Evolutionary conservation across 2,797 vertebrate genomes (phyloP).

Genomic region (Lutjanus campechanus): DNA sequence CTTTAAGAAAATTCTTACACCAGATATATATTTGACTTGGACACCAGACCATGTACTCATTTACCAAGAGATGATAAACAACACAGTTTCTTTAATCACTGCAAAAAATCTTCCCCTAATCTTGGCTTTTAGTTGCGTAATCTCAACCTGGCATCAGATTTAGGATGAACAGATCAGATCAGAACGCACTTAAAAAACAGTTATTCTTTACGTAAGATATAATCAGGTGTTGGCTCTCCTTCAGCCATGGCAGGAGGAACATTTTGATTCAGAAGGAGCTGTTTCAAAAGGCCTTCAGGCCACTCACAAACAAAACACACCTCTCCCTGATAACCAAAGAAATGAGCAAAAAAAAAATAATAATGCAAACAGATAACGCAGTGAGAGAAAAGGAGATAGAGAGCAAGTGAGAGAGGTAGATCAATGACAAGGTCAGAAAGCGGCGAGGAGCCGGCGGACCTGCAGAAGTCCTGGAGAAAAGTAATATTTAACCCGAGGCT

Average conservation of each 20-base stretch:
- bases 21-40: neutral
- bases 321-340: slow-evolving; percentile 53
- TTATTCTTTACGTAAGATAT: neutral
- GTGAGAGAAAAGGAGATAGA: slow-evolving; percentile 61
- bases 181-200: neutral
- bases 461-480: slow-evolving; percentile 84
- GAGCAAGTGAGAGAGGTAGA: slow-evolving; percentile 64
- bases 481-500: slow-evolving; percentile 89
- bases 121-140: neutral
- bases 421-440: slow-evolving; percentile 86
- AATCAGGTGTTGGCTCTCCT: slow-evolving; percentile 3
- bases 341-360: slow-evolving; percentile 54
- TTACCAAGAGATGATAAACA: neutral
- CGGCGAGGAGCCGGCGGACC: slow-evolving; percentile 65
- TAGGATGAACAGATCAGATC: neutral
- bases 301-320: slow-evolving; percentile 55
- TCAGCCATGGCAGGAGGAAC: slow-evolving; percentile 23
- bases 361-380: slow-evolving; percentile 70
- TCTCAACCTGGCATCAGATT: neutral
- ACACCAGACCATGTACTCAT: neutral
- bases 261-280: slow-evolving; percentile 67
- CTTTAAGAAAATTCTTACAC: neutral
- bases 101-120: neutral
- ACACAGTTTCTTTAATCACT: neutral
- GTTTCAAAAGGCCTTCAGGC: slow-evolving; percentile 80